phyloP scores from a whole-genome alignment of 2,113 vertebrate genomes.

The Melanocharis versteri region DNA sequence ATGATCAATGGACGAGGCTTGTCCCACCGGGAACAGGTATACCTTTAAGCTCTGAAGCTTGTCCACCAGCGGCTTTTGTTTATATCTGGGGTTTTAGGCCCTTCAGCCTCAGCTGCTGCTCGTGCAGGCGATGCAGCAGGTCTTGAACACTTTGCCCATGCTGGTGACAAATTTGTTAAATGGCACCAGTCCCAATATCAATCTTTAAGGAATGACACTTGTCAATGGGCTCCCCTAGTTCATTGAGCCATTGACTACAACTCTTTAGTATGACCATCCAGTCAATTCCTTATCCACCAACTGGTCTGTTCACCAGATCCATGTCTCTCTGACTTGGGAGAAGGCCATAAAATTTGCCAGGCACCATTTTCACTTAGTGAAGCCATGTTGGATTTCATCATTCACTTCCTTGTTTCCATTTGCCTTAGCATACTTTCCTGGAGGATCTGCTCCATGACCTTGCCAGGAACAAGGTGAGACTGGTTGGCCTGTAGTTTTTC shows the following conservation, averaged over 20 bases:
- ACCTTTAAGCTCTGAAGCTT: too few relatives aligned
- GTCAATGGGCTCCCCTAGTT: background rate
- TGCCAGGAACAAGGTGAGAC: accelerated
- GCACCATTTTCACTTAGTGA: background rate
- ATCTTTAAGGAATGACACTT: background rate
- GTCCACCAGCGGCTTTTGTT: too few relatives aligned
- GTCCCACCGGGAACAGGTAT: too few relatives aligned
- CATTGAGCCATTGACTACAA: too few relatives aligned
- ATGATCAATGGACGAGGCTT: too few relatives aligned
- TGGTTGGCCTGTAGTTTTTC: background rate
- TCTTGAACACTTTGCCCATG: background rate
- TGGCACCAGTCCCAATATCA: background rate
- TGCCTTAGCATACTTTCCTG: background rate
- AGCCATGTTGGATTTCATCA: background rate
- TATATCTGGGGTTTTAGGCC: too few relatives aligned
- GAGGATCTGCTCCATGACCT: background rate
- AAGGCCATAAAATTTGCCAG: background rate
- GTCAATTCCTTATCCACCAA: background rate
- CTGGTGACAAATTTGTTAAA: background rate
- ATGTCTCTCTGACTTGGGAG: background rate
- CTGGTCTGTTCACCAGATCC: background rate
- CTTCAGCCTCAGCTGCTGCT: too few relatives aligned
- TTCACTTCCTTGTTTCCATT: background rate
- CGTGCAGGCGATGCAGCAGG: too few relatives aligned
- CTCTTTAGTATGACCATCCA: background rate